Evolutionary conservation across 2,797 vertebrate species (phyloP).

Genomic region (Glyptemys insculpta): DNA sequence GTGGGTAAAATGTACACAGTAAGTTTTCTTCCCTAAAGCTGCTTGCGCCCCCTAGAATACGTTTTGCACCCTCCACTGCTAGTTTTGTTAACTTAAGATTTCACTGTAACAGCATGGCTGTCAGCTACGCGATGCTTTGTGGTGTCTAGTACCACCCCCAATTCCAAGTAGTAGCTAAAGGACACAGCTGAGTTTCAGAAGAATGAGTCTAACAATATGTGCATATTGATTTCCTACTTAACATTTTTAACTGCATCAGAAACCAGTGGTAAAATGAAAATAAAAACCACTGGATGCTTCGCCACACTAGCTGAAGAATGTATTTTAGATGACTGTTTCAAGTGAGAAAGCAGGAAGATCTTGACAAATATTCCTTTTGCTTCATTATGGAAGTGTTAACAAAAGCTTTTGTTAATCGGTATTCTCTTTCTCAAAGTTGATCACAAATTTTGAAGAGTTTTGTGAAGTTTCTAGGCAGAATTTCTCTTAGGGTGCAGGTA

Average conservation of each 20-base stretch:
- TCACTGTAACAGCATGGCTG: neutral
- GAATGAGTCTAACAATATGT: neutral
- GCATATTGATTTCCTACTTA: neutral
- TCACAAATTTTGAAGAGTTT: neutral
- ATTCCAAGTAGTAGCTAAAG: neutral
- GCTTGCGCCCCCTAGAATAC: too few species aligned
- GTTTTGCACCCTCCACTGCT: neutral
- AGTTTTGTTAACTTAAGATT: neutral
- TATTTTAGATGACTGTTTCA: neutral
- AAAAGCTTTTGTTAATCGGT: neutral
- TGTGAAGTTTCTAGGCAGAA: neutral
- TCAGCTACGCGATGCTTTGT: neutral
- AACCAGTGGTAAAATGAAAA: neutral
- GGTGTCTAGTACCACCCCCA: neutral
- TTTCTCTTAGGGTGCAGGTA: neutral
- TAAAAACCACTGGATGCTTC: neutral
- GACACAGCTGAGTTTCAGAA: neutral
- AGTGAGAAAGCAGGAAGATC: neutral
- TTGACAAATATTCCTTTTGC: neutral
- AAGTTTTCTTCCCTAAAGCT: too few species aligned
- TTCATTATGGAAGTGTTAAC: slow-evolving; percentile 19
- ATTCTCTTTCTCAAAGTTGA: neutral
- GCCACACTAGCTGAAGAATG: neutral
- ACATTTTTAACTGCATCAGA: neutral
- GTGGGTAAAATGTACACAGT: too few species aligned